Conservation (phyloP, 2,113 vertebrate genomes). For the Trochalopteron elliotii region DNA sequence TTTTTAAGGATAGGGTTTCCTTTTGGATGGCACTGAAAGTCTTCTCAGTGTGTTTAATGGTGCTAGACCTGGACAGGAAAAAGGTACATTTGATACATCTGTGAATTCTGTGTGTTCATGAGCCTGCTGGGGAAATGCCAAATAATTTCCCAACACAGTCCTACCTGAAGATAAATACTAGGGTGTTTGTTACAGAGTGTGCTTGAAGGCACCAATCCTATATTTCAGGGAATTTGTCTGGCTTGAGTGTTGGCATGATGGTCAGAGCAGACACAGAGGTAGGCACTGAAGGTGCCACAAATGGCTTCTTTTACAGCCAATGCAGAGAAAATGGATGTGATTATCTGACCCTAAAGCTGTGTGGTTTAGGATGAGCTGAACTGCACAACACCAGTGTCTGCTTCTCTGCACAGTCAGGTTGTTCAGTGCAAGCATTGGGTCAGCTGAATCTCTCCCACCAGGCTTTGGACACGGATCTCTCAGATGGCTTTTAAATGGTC, state of each 20-base stretch:
- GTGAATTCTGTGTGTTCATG: not conserved
- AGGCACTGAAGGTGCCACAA: not conserved
- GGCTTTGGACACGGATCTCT: not conserved
- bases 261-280: not conserved
- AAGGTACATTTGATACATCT: not conserved
- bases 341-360: not conserved
- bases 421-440: not conserved
- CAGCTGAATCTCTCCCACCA: not conserved
- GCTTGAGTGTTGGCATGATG: not conserved
- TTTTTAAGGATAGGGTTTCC: not conserved
- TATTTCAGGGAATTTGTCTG: not conserved
- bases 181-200: not conserved
- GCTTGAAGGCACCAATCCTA: not conserved
- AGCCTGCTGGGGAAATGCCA: not conserved
- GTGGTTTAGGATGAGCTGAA: not conserved
- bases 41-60: conserved; percentile 27
- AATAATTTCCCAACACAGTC: not conserved
- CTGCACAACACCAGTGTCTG: not conserved
- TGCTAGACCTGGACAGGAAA: conserved; percentile 55
- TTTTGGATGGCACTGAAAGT: conserved; percentile 27
- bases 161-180: not conserved
- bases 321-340: not conserved
- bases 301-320: not conserved
- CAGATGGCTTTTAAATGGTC: not conserved
- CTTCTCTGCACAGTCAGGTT: not conserved